phyloP scores from a whole-genome alignment of 2,888 invertebrate genomes.

The Lomographa bimaculata region DNA sequence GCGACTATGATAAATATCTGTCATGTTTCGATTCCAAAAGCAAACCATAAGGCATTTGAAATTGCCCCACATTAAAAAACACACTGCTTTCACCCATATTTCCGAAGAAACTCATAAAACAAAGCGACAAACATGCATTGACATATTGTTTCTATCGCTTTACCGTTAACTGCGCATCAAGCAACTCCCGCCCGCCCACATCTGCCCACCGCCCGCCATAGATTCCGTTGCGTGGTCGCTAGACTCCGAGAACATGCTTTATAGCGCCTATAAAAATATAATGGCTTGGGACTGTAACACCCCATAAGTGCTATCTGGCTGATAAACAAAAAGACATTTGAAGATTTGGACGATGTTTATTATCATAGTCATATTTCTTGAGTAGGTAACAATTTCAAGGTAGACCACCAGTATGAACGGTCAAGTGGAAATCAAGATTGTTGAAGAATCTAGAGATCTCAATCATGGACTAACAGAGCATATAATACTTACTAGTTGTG shows the following conservation, averaged over 20 bases:
- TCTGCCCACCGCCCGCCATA: constrained; percentile 15
- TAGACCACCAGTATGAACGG: too few relatives aligned
- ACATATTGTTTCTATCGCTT: constrained; percentile 28
- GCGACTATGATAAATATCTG: too few relatives aligned
- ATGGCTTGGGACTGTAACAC: constrained; percentile 20
- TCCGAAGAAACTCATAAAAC: constrained; percentile 10
- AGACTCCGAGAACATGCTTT: constrained; percentile 32
- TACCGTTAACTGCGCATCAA: constrained; percentile 31
- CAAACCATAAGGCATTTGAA: too few relatives aligned
- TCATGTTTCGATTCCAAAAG: too few relatives aligned
- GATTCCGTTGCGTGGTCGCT: constrained; percentile 21
- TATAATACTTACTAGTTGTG: too few relatives aligned
- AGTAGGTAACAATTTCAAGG: too few relatives aligned
- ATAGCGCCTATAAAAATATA: constrained; percentile 49
- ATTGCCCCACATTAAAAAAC: too few relatives aligned
- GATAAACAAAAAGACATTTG: constrained; percentile 8
- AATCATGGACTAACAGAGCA: too few relatives aligned
- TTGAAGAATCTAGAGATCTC: too few relatives aligned
- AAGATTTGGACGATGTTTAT: too few relatives aligned
- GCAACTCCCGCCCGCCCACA: constrained; percentile 32
- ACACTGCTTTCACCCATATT: constrained; percentile 3
- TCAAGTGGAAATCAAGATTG: too few relatives aligned
- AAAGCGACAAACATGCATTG: constrained; percentile 12
- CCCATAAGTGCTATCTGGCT: constrained; percentile 19
- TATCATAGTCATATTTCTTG: too few relatives aligned